Percentiles rank a stretch among this genome's conserved stretches.
phyloP scores from a whole-genome alignment of 2,888 invertebrate genomes.

The Tridacna gigas region DNA sequence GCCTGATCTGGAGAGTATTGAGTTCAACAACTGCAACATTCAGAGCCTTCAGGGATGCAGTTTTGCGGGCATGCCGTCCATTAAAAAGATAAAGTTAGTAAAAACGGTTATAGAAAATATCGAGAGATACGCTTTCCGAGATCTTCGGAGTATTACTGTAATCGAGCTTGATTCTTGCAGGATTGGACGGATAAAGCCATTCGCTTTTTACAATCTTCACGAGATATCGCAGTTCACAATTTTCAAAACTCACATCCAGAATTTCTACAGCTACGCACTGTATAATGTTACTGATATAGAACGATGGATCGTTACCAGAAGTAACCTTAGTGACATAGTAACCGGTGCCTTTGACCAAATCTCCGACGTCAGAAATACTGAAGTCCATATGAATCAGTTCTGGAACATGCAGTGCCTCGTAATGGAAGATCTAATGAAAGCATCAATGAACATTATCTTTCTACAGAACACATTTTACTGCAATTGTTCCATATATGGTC shows the following conservation, averaged over 20 bases:
- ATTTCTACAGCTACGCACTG: constrained; percentile 51
- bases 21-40: constrained; percentile 51
- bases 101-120: constrained; percentile 54
- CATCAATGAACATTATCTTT: neutral
- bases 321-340: constrained; percentile 52
- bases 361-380: constrained; percentile 15
- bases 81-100: constrained; percentile 40
- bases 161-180: constrained; percentile 44
- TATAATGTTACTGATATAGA: constrained; percentile 37
- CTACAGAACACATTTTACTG: constrained; percentile 55
- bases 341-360: constrained; percentile 44
- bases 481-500: constrained; percentile 51
- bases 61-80: constrained; percentile 32
- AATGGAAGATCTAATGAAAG: constrained; percentile 28
- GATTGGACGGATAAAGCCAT: constrained; percentile 52
- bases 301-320: constrained; percentile 26
- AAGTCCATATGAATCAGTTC: constrained; percentile 35
- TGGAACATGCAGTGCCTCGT: constrained; percentile 58
- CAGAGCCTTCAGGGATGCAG: constrained; percentile 48
- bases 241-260: constrained; percentile 44
- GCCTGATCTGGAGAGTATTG: constrained; percentile 43
- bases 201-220: constrained; percentile 44
- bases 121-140: constrained; percentile 58
- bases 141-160: constrained; percentile 31
- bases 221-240: constrained; percentile 28